These are phyloP conservation scores for Megalops atlanticus DNA, from an alignment of 2,113 vertebrate species.

Conservation along the genomic window DNA sequence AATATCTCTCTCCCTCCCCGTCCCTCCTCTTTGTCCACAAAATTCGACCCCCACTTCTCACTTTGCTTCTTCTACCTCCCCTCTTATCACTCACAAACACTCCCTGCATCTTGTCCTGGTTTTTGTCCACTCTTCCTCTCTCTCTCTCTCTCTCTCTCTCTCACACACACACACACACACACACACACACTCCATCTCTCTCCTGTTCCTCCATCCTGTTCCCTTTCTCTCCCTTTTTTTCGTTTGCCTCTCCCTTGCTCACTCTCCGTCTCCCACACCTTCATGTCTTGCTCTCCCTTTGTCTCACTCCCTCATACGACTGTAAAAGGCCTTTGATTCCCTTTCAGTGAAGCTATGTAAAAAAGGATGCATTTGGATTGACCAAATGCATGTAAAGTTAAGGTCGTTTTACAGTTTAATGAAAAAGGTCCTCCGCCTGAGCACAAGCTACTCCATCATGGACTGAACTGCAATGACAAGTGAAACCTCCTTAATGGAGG, in stretches of 20 bases:
- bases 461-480: neutral
- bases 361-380: too few species aligned
- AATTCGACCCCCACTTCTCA: conserved; percentile 23
- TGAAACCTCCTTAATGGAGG: neutral
- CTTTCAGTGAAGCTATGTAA: too few species aligned
- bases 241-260: neutral
- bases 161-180: neutral
- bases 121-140: conserved; percentile 5
- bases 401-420: neutral
- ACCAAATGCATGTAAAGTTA: too few species aligned
- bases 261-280: neutral
- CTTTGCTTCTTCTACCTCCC: neutral
- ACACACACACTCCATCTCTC: neutral
- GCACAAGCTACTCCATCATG: too few species aligned
- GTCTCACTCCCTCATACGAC: neutral
- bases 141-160: neutral
- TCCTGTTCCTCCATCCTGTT: neutral
- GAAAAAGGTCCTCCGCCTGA: neutral
- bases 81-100: conserved; percentile 4
- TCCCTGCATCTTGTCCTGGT: conserved; percentile 7
- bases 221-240: conserved; percentile 35
- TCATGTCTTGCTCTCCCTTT: neutral
- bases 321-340: neutral
- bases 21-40: conserved; percentile 41
- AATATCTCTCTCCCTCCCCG: conserved; percentile 64